A percentile compares a stretch with the other conserved stretches of the same genome.
Evolutionary conservation across 2,797 vertebrate species (phyloP).

Genomic region (Fistularia commersonii): DNA sequence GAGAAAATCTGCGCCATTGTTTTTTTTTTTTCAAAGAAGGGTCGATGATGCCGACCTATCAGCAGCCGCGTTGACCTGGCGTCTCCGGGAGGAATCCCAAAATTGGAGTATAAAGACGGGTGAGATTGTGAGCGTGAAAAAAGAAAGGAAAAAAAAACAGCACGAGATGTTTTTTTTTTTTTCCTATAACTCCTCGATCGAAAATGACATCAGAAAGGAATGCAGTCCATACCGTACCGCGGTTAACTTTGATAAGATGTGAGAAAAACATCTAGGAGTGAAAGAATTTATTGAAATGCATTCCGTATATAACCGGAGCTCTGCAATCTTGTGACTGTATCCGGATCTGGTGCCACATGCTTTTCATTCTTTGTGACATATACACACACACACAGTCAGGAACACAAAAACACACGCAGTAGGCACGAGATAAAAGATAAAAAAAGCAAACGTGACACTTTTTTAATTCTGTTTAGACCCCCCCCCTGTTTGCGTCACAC

Average conservation of each 20-base stretch:
- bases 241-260: neutral
- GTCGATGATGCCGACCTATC: slow-evolving; percentile 42
- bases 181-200: slow-evolving; percentile 6
- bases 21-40: no score
- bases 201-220: neutral
- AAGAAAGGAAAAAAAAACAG: slow-evolving; percentile 20
- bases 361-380: slow-evolving; percentile 27
- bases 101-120: no score
- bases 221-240: neutral
- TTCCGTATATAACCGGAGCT: slow-evolving; percentile 14
- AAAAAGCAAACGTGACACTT: no score
- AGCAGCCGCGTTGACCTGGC: slow-evolving; percentile 43
- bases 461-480: no score
- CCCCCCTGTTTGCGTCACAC: no score
- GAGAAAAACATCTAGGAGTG: neutral
- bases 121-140: slow-evolving; percentile 9
- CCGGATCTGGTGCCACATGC: slow-evolving; percentile 17
- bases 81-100: no score
- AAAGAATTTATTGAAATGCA: slow-evolving; percentile 29
- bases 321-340: slow-evolving; percentile 23
- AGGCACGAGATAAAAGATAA: no score
- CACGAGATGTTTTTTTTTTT: neutral
- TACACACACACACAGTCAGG: slow-evolving; percentile 6
- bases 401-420: slow-evolving; percentile 50
- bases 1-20: no score